phyloP scores from a whole-genome alignment of 2,113 vertebrate species.

The Pampusana beccarii region DNA sequence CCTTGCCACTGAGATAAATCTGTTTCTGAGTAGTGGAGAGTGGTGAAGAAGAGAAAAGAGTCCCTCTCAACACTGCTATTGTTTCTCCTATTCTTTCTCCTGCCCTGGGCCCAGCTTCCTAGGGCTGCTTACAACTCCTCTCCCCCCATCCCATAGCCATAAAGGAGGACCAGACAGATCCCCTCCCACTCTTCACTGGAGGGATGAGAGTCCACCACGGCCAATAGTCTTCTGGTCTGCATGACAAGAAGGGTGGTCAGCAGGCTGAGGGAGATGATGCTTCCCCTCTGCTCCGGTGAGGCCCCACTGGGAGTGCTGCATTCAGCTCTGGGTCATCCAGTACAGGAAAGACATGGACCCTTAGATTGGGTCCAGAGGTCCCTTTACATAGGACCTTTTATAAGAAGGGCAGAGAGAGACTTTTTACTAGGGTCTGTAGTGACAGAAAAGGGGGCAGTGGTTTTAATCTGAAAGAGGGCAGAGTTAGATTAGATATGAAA shows the following conservation, averaged over 20 bases:
- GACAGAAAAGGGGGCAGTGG: background rate
- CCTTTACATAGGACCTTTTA: background rate
- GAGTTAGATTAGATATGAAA: too few species aligned
- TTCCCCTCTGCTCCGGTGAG: accelerated
- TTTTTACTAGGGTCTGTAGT: background rate
- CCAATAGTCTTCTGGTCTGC: accelerated
- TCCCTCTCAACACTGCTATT: background rate
- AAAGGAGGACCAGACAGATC: background rate
- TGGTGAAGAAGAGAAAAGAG: background rate
- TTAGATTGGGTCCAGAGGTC: background rate
- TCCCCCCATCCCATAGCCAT: background rate
- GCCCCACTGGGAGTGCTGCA: accelerated
- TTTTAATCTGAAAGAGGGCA: background rate
- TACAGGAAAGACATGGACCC: background rate
- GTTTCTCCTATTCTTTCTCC: background rate
- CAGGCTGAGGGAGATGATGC: background rate
- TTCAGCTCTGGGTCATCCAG: background rate
- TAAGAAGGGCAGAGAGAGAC: background rate
- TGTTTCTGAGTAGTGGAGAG: too few species aligned
- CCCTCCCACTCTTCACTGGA: background rate
- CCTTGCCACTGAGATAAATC: background rate
- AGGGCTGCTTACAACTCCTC: background rate
- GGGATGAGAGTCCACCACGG: background rate
- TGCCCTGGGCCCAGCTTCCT: background rate
- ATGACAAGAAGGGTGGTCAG: background rate